Evolutionary conservation across 2,113 vertebrate species (phyloP).

Genomic region (Caranx ignobilis): DNA sequence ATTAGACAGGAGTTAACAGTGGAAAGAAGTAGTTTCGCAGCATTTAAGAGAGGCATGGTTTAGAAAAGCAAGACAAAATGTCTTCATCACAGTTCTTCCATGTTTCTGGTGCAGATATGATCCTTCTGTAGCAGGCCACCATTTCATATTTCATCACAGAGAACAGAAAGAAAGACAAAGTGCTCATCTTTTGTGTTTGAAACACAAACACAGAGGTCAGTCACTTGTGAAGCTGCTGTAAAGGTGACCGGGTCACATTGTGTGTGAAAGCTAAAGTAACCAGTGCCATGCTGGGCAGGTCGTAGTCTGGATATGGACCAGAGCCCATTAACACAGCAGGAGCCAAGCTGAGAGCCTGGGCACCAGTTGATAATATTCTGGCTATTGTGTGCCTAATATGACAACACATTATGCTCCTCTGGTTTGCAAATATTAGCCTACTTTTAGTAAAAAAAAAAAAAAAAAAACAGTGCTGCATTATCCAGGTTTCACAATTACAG

Average conservation of each 20-base stretch:
- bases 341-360: slow-evolving; percentile 22
- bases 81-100: neutral
- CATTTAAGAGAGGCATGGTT: neutral
- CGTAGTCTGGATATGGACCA: slow-evolving; percentile 44
- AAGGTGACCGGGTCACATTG: slow-evolving; percentile 43
- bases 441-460: neutral
- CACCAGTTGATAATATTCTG: slow-evolving; percentile 34
- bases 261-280: slow-evolving; percentile 28
- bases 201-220: slow-evolving; percentile 22
- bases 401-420: slow-evolving; percentile 18
- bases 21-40: neutral
- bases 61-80: neutral
- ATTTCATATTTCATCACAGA: neutral
- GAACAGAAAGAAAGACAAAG: neutral
- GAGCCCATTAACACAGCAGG: slow-evolving; percentile 61
- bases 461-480: neutral
- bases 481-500: neutral
- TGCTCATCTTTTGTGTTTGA: slow-evolving; percentile 11
- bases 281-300: slow-evolving; percentile 41
- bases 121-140: neutral
- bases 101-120: neutral
- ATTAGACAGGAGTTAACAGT: neutral
- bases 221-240: slow-evolving; percentile 34
- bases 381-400: neutral
- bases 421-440: slow-evolving; percentile 21